Conservation (phyloP, 64 coral and sea anemone species). For the Actinia tenebrosa region DNA sequence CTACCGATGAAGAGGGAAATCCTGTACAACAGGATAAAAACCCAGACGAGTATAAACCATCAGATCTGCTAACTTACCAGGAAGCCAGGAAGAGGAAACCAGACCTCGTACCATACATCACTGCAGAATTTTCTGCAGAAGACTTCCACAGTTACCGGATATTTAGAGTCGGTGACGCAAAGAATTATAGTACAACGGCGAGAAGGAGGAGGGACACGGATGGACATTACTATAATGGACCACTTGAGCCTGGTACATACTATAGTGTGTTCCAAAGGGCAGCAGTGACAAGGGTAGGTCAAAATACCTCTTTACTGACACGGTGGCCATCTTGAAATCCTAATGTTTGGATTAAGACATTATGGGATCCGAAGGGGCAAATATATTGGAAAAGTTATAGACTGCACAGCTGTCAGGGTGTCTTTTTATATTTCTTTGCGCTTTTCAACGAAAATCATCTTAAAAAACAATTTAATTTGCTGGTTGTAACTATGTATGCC, state of each 20-base stretch:
- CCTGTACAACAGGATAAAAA: slow-evolving; percentile 12
- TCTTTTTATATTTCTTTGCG: too few species aligned
- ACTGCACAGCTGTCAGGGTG: too few species aligned
- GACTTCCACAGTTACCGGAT: slow-evolving; percentile 37
- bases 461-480: too few species aligned
- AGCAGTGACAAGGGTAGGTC: slow-evolving; percentile 60
- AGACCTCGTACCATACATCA: slow-evolving; percentile 52
- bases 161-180: slow-evolving; percentile 51
- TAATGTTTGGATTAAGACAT: too few species aligned
- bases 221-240: slow-evolving; percentile 57
- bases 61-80: slow-evolving; percentile 55
- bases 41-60: slow-evolving; percentile 32
- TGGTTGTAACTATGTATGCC: too few species aligned
- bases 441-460: too few species aligned
- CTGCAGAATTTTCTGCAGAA: slow-evolving; percentile 51
- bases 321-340: too few species aligned
- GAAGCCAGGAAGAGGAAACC: slow-evolving; percentile 42
- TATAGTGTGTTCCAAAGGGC: slow-evolving; percentile 82
- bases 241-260: slow-evolving; percentile 53
- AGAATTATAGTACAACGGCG: not conserved
- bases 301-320: too few species aligned
- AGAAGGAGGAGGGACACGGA: slow-evolving; percentile 6
- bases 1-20: slow-evolving; percentile 32
- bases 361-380: too few species aligned
- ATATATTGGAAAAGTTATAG: too few species aligned